Conservation (phyloP, 2,797 vertebrate species). For the Acropternis orthonyx region DNA sequence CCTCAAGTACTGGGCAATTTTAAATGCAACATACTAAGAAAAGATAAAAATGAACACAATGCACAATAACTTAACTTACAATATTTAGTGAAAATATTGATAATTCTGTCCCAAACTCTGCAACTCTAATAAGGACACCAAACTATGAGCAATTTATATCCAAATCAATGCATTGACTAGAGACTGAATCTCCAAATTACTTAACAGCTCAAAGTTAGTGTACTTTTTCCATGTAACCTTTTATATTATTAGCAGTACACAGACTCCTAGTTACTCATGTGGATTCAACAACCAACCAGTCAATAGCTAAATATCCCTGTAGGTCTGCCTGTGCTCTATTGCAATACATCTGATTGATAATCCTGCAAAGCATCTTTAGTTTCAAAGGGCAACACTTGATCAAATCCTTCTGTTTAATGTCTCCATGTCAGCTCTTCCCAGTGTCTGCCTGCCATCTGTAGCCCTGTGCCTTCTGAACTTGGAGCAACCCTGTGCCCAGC, state of each 20-base stretch:
- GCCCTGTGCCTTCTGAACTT: not conserved
- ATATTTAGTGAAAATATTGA: not conserved
- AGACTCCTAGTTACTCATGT: not conserved
- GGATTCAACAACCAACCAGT: not conserved
- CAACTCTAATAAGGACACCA: not conserved
- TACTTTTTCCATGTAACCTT: not conserved
- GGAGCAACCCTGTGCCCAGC: rapidly evolving
- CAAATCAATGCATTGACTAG: constrained; percentile 12
- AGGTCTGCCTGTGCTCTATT: not conserved
- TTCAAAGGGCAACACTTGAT: not conserved
- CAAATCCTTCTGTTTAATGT: not conserved
- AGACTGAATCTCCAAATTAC: not conserved
- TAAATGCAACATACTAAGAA: not conserved
- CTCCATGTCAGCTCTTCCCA: not conserved
- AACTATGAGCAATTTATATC: not conserved
- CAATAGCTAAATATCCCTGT: not conserved
- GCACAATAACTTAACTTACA: not conserved
- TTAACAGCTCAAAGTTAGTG: not conserved
- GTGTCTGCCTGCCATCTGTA: not conserved
- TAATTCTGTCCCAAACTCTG: not conserved
- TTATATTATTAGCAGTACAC: not conserved
- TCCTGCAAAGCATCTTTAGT: not conserved
- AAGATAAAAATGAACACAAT: not conserved
- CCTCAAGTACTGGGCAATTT: not conserved
- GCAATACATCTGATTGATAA: not conserved